Evolutionary conservation across 2,888 invertebrate species (phyloP), one percentile per base, ranked within the genome.

Genomic region (Agrotis ipsilon): DNA sequence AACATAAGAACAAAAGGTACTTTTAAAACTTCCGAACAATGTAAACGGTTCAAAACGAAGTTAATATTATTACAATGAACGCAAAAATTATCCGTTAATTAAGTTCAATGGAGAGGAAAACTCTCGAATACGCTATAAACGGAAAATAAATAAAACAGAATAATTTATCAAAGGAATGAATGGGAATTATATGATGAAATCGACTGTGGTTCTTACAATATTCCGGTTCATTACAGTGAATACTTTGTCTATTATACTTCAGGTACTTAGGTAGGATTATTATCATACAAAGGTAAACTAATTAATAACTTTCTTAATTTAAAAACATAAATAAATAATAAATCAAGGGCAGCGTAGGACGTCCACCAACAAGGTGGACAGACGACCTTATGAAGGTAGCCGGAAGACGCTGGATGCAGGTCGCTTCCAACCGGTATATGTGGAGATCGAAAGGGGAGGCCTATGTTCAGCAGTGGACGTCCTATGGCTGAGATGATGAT

Each of bases 41-140:
- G 46, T 43, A 61, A 74, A 69, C 18, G n/a, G 18, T 7, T 14
- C 11, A 51, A 63, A 63, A 39, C 16, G 51, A 48, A 48, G 19
- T 54, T 49, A 63, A 61, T 21, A n/a, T n/a, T 55, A 32, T n/a
- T 13, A 57, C 58, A 43, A 57, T 66, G 43, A 74, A 27, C 46
- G 45, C 14, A 46, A 79, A 39, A 69, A 68, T 74, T 60, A 75
- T 66, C 24, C 27, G 21, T 68, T 83, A 80, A 80, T 83, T 80
- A 75, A 80, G 63, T 80, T 80, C 68, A 70, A 75, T 71, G 83
- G 63, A 58, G 32, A 66, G 62, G 70, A 80, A 79, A 80, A 62
- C 43, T 52, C 49, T 51, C 54, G 54, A 80, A 71, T 61, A 68
- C 68, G 57, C 57, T 55, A 65, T 65, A 66, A 64, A 71, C 67